Percentiles rank a stretch among this genome's conserved stretches.
phyloP scores from a whole-genome alignment of 1,140 invertebrate genomes.

The Stegodyphus dumicola region DNA sequence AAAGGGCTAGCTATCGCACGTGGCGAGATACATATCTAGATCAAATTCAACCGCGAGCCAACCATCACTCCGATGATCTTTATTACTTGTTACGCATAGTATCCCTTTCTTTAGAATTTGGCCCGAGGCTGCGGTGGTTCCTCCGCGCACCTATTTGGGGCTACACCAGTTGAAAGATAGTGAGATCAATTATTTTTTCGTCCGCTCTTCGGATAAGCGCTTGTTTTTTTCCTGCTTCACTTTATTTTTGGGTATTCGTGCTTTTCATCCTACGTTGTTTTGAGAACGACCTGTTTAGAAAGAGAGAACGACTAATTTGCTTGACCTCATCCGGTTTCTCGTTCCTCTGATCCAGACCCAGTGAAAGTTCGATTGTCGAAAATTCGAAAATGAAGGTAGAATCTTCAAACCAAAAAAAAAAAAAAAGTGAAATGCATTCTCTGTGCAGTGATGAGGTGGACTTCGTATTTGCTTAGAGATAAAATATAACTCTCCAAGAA shows the following conservation, averaged over 20 bases:
- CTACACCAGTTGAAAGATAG: not conserved
- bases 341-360: no score
- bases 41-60: slow-evolving; percentile 14
- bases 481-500: no score
- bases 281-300: not conserved
- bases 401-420: no score
- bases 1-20: not conserved
- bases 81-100: not conserved
- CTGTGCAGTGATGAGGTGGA: no score
- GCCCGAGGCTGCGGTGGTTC: not conserved
- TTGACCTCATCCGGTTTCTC: not conserved
- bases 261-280: not conserved
- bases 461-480: no score
- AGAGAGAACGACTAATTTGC: not conserved
- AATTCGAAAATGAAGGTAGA: no score
- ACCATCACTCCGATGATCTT: not conserved
- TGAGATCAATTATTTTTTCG: not conserved
- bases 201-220: not conserved
- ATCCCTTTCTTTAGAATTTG: not conserved
- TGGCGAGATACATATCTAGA: slow-evolving; percentile 28
- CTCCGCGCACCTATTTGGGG: slow-evolving; percentile 14
- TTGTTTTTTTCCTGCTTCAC: slow-evolving; percentile 4
- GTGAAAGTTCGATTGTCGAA: no score
- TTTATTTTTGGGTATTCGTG: slow-evolving; percentile 28
- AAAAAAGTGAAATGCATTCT: no score